A percentile compares a stretch with the other conserved stretches of the same genome.
phyloP scores from a whole-genome alignment of 2,113 vertebrate species.

The Anseranas semipalmata region DNA sequence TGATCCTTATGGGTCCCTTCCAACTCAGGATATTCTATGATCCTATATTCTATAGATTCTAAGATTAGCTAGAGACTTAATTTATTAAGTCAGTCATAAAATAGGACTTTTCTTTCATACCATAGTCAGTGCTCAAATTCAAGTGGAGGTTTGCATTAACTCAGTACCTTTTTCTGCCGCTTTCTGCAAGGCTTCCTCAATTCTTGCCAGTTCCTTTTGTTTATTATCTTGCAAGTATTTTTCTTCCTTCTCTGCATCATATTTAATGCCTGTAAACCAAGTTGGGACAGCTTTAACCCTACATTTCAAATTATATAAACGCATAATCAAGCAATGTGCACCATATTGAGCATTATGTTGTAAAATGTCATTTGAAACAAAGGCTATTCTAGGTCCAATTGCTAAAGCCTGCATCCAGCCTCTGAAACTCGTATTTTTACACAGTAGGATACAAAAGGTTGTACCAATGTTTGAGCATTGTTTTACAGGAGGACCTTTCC shows the following conservation, averaged over 20 bases:
- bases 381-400: neutral
- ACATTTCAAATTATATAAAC: neutral
- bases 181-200: conserved; percentile 91
- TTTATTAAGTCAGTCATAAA: neutral
- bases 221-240: conserved; percentile 90
- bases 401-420: neutral
- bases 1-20: no score
- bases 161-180: conserved; percentile 86
- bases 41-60: no score
- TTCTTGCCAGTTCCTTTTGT: conserved; percentile 89
- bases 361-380: neutral
- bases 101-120: neutral
- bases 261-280: conserved; percentile 85
- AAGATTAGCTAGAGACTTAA: neutral
- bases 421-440: neutral
- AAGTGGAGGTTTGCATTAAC: neutral
- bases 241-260: conserved; percentile 93
- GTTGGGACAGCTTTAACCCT: neutral
- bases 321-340: neutral
- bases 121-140: neutral
- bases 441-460: neutral
- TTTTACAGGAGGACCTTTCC: neutral
- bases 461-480: neutral
- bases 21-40: no score
- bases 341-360: neutral